phyloP scores from a whole-genome alignment of 1,140 invertebrate species.

The Euschistus heros region DNA sequence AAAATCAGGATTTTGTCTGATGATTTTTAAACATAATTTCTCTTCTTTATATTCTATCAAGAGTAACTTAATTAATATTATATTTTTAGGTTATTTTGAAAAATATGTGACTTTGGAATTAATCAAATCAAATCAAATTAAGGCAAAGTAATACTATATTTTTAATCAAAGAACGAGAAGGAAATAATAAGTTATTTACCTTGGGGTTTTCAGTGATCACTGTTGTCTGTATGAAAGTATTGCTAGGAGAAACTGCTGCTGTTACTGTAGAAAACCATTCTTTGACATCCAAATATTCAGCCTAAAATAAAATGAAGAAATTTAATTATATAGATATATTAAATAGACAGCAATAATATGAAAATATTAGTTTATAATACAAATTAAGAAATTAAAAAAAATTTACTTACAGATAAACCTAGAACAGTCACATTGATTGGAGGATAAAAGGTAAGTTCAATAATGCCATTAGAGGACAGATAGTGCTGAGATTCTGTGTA shows the following conservation, averaged over 20 bases:
- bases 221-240: constrained; percentile 62
- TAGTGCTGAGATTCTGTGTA: constrained; percentile 46
- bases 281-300: constrained; percentile 56
- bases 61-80: too few relatives aligned
- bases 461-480: constrained; percentile 54
- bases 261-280: constrained; percentile 70
- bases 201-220: constrained; percentile 55
- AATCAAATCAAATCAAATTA: too few relatives aligned
- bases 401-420: constrained; percentile 45
- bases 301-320: constrained; percentile 37
- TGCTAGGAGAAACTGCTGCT: constrained; percentile 56
- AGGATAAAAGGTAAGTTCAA: constrained; percentile 58
- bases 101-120: too few relatives aligned
- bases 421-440: constrained; percentile 44
- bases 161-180: constrained; percentile 17
- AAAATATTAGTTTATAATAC: constrained; percentile 1
- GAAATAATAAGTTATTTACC: constrained; percentile 34
- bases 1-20: too few relatives aligned
- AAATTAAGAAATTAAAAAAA: background rate
- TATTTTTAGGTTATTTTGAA: too few relatives aligned
- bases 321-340: background rate
- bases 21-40: too few relatives aligned
- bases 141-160: background rate
- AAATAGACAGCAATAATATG: background rate
- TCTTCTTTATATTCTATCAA: too few relatives aligned